A percentile compares a stretch with the other conserved stretches of the same genome.
phyloP scores from a whole-genome alignment of 2,113 vertebrate genomes.

The Chaetura pelagica region DNA sequence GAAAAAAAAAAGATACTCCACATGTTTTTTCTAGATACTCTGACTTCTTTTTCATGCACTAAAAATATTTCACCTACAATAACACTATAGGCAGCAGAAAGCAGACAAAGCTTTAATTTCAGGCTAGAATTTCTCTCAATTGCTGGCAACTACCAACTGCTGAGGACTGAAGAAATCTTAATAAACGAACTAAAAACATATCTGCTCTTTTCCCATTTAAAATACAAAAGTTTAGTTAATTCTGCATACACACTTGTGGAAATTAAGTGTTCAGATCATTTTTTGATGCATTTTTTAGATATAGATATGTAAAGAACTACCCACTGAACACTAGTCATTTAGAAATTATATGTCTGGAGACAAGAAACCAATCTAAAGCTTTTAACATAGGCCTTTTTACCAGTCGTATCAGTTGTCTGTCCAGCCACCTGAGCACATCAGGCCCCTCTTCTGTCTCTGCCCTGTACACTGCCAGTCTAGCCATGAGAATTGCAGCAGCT shows the following conservation, averaged over 20 bases:
- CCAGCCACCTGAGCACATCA: conserved; percentile 94
- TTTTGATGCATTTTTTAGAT: background rate
- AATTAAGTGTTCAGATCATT: background rate
- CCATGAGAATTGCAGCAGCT: conserved; percentile 95
- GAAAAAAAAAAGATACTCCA: background rate
- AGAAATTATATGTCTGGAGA: background rate
- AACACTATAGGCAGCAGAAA: background rate
- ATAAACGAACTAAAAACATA: background rate
- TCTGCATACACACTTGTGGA: background rate
- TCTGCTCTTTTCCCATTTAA: background rate
- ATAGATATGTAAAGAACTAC: background rate
- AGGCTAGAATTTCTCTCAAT: background rate
- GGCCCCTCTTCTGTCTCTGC: conserved; percentile 97
- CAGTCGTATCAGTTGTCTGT: conserved; percentile 95
- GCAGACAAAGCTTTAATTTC: background rate
- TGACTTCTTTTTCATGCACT: background rate
- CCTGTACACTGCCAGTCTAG: conserved; percentile 91
- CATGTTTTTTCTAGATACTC: background rate
- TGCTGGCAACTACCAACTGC: background rate
- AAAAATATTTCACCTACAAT: background rate
- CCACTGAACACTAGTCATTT: background rate
- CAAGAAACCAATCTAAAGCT: background rate
- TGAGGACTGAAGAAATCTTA: background rate
- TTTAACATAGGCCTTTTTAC: conserved; percentile 65
- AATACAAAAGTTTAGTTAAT: background rate